Evolutionary conservation across 2,113 vertebrate species (phyloP), one percentile per base, ranked within the genome.

Genomic region (Larimichthys crocea): DNA sequence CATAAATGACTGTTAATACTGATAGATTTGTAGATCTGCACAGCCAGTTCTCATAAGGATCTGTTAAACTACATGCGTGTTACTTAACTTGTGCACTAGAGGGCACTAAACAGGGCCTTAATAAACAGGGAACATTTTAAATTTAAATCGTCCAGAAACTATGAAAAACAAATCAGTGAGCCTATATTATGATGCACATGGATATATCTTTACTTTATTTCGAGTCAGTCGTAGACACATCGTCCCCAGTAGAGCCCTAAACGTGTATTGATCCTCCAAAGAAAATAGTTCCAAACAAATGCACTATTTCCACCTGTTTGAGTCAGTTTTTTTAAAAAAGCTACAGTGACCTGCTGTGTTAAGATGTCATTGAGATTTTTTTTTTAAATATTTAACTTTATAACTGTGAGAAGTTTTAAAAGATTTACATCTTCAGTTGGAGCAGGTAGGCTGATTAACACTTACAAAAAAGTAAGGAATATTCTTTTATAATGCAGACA

Each of bases 11-110:
- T 50, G 44, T 26, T 12, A 53, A 14, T 24, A 3, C 20, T 16
- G 19, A 31, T 6, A 31, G 4, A 50, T 42, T 22, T 19, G 2
- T 10, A 31, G 31, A 31, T 31, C 31, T 31, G 31, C 31, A 31
- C 31, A 31, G 29, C 29, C 35, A 35, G 35, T 35, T 8, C 31
- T 35, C 6, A 35, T 35, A 6, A 35, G 35, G 8, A 8, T 35
- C 35, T 40, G 8, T 5, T 31, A 6, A 31, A 31, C 42, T 44
- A 44, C 44, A 46, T 35, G 53, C n/a, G 40, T 0, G 1, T 22
- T 31, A 48, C 50, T 24, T 35, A 14, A 48, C 49, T 19, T 22
- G 40, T 61, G 16, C 65, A 78, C 76, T 52, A 69, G 76, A 70
- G 66, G 66, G 76, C 57, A 31, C 49, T 14, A 22, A 22, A 62